Conservation (phyloP, 2,888 invertebrate species). For the Agriopis leucophaearia region DNA sequence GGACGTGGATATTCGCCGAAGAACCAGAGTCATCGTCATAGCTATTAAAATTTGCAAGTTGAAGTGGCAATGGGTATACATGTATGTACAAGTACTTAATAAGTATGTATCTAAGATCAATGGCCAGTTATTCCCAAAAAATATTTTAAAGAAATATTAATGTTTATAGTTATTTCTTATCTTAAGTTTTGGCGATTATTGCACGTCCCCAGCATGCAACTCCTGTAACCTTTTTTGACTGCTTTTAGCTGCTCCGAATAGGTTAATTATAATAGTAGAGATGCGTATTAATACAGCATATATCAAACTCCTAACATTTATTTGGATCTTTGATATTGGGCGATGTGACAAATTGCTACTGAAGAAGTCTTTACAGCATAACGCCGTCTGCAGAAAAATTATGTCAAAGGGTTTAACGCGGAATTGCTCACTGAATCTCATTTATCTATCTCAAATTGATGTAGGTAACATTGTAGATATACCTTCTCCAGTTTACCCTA, state of each 20-base stretch:
- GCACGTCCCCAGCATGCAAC: too few relatives aligned
- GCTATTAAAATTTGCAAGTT: too few relatives aligned
- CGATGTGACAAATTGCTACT: constrained; percentile 71
- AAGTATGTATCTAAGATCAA: too few relatives aligned
- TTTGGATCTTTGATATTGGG: constrained; percentile 71
- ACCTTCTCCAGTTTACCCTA: neutral
- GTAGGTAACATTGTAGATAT: neutral
- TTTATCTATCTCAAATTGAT: constrained; percentile 1
- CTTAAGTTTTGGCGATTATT: too few relatives aligned
- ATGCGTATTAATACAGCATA: constrained; percentile 30
- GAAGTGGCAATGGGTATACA: too few relatives aligned
- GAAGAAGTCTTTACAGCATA: constrained; percentile 38
- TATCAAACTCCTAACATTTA: constrained; percentile 50
- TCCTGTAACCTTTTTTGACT: too few relatives aligned
- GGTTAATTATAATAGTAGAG: constrained; percentile 19
- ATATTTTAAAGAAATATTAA: too few relatives aligned
- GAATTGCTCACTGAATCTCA: constrained; percentile 43
- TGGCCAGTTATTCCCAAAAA: too few relatives aligned
- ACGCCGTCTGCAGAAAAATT: constrained; percentile 26
- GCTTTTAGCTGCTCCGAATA: neutral
- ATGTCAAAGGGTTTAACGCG: constrained; percentile 38
- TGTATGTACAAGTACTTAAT: too few relatives aligned
- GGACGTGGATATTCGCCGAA: too few relatives aligned
- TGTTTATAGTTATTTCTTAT: too few relatives aligned
- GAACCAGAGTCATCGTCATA: too few relatives aligned